Evolutionary conservation across 1,140 invertebrate genomes (phyloP).

Genomic region (Drosophila ambigua): DNA sequence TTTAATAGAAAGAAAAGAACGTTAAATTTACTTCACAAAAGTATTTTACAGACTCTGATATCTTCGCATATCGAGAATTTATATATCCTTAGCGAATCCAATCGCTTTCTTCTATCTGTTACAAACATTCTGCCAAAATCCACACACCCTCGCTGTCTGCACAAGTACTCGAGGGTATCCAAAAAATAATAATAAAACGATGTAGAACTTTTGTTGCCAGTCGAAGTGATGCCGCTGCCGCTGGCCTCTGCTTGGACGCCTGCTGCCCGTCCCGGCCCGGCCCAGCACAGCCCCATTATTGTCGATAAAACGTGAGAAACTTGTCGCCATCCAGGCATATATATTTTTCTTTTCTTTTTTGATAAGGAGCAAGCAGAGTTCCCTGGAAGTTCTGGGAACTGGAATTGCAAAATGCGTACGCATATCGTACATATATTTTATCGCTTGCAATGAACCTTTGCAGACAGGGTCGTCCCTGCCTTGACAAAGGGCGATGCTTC

Average conservation of each 20-base stretch:
- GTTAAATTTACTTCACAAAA: no score
- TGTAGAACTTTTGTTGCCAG: slow-evolving; percentile 53
- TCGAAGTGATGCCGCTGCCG: no score
- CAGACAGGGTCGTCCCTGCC: slow-evolving; percentile 35
- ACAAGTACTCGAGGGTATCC: no score
- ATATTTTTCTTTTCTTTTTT: neutral
- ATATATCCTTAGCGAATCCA: no score
- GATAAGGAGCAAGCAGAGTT: slow-evolving; percentile 54
- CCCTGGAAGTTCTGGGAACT: slow-evolving; percentile 16
- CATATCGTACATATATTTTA: slow-evolving; percentile 43
- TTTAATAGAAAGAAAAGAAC: no score
- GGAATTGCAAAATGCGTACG: slow-evolving; percentile 56
- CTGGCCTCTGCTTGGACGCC: no score
- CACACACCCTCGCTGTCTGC: no score
- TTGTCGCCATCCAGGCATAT: slow-evolving; percentile 40
- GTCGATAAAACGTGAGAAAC: slow-evolving; percentile 72
- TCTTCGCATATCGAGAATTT: no score
- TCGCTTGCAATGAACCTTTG: slow-evolving; percentile 71
- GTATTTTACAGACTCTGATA: no score
- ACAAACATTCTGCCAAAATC: no score
- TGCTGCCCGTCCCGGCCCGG: no score
- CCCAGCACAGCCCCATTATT: slow-evolving; percentile 25
- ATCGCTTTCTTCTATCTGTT: no score
- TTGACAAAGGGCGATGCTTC: slow-evolving; percentile 49
- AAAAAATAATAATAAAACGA: slow-evolving; percentile 3